These are phyloP conservation scores for Gibbula magus DNA, from an alignment of 2,888 invertebrate species.

Conservation along the genomic window DNA sequence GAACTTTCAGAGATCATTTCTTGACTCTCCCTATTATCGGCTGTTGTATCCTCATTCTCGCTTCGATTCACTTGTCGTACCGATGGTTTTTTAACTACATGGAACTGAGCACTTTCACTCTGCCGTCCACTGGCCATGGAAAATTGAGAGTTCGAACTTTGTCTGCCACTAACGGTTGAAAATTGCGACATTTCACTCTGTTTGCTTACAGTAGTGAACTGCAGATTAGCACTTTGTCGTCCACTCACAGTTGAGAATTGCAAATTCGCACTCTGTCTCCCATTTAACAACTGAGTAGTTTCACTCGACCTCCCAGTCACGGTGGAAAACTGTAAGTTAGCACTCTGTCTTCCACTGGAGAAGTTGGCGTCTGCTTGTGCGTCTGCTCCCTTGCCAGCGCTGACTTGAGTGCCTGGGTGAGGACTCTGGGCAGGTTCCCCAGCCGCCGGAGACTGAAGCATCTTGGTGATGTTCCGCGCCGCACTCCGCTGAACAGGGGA, in stretches of 20 bases:
- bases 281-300: too few relatives aligned
- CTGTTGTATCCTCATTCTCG: background rate
- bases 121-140: background rate
- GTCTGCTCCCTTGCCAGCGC: background rate
- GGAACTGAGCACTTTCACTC: background rate
- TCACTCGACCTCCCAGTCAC: background rate
- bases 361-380: background rate
- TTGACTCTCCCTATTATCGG: background rate
- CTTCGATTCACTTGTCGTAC: background rate
- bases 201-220: background rate
- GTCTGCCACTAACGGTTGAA: too few relatives aligned
- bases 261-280: too few relatives aligned
- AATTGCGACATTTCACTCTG: background rate
- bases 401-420: background rate
- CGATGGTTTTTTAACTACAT: background rate
- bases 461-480: slow-evolving; percentile 37
- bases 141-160: background rate
- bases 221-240: background rate
- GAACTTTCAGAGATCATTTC: background rate
- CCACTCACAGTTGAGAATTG: background rate
- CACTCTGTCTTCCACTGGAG: background rate
- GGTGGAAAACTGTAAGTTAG: too few relatives aligned
- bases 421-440: background rate
- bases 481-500: slow-evolving; percentile 21
- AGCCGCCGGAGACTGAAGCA: slow-evolving; percentile 36